Percentiles rank a stretch among this genome's conserved stretches.
Evolutionary conservation across 2,797 vertebrate genomes (phyloP).

Genomic region (Catharus ustulatus): DNA sequence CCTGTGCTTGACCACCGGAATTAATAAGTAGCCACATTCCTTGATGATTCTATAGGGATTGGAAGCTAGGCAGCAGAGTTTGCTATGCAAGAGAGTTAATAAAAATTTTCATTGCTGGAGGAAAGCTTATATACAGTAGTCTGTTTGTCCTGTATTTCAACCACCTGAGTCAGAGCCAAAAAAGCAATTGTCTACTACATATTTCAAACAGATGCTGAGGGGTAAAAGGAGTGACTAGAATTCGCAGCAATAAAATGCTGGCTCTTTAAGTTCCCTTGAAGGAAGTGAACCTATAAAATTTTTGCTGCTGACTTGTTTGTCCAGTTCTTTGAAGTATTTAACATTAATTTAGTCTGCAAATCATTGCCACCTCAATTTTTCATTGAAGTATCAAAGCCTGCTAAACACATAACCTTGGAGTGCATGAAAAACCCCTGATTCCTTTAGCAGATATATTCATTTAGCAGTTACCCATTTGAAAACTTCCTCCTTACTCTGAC

Average conservation of each 20-base stretch:
- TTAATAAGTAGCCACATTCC: slow-evolving; percentile 79
- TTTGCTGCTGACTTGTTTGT: slow-evolving; percentile 77
- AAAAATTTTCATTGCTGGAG: slow-evolving; percentile 75
- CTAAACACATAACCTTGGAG: slow-evolving; percentile 61
- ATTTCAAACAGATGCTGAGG: slow-evolving; percentile 94
- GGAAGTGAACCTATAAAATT: slow-evolving; percentile 78
- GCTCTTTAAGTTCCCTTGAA: slow-evolving; percentile 74
- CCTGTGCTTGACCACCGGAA: slow-evolving; percentile 70
- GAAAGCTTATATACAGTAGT: slow-evolving; percentile 80
- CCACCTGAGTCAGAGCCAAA: slow-evolving; percentile 84
- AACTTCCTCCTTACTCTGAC: not conserved
- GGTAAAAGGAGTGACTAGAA: slow-evolving; percentile 80
- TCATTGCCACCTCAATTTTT: slow-evolving; percentile 75
- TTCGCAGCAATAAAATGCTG: slow-evolving; percentile 86
- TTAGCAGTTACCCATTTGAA: slow-evolving; percentile 39
- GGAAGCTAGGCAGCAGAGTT: slow-evolving; percentile 67
- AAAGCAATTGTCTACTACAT: slow-evolving; percentile 84
- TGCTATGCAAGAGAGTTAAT: slow-evolving; percentile 76
- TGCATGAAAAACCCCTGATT: not conserved
- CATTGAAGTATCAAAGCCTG: slow-evolving; percentile 68
- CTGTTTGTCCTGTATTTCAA: slow-evolving; percentile 85
- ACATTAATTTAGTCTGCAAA: slow-evolving; percentile 75
- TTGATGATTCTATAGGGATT: slow-evolving; percentile 78
- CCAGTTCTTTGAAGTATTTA: slow-evolving; percentile 79
- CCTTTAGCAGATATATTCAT: slow-evolving; percentile 57